These are phyloP conservation scores for Gastrophysa polygoni DNA, from an alignment of 2,888 invertebrate genomes.

Conservation along the genomic window DNA sequence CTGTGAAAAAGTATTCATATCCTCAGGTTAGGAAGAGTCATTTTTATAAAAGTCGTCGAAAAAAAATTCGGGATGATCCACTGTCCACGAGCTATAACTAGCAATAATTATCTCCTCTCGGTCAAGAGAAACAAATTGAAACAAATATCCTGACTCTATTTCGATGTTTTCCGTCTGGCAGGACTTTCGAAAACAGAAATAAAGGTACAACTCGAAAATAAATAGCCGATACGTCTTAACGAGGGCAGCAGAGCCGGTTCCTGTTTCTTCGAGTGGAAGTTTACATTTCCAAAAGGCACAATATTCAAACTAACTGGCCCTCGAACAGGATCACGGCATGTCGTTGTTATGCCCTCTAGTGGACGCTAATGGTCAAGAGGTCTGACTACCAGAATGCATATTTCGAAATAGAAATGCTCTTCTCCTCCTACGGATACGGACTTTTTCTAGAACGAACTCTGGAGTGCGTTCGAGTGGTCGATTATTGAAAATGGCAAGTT, in stretches of 20 bases:
- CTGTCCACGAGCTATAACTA: too few relatives aligned
- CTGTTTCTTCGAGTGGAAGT: slow-evolving; percentile 56
- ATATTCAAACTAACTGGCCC: slow-evolving; percentile 53
- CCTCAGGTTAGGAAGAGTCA: too few relatives aligned
- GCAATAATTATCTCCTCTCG: too few relatives aligned
- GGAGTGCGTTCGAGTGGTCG: slow-evolving; percentile 28
- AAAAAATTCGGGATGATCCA: too few relatives aligned
- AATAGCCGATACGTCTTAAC: slow-evolving; percentile 57
- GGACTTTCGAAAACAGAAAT: too few relatives aligned
- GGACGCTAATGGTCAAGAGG: slow-evolving; percentile 52
- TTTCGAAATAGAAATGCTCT: slow-evolving; percentile 41
- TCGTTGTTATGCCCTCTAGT: slow-evolving; percentile 53
- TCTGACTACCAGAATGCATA: slow-evolving; percentile 46
- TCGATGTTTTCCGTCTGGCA: too few relatives aligned
- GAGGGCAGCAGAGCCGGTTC: slow-evolving; percentile 52
- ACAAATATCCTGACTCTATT: too few relatives aligned
- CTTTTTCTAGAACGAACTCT: slow-evolving; percentile 28
- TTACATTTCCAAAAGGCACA: slow-evolving; percentile 54
- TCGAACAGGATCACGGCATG: slow-evolving; percentile 35
- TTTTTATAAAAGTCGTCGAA: too few relatives aligned
- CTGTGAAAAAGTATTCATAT: too few relatives aligned
- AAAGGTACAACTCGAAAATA: slow-evolving; percentile 51
- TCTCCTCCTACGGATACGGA: too few relatives aligned
- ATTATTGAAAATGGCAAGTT: slow-evolving; percentile 6
- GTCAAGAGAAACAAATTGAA: too few relatives aligned